phyloP scores from a whole-genome alignment of 2,113 vertebrate genomes.

The Onychorhynchus coronatus region DNA sequence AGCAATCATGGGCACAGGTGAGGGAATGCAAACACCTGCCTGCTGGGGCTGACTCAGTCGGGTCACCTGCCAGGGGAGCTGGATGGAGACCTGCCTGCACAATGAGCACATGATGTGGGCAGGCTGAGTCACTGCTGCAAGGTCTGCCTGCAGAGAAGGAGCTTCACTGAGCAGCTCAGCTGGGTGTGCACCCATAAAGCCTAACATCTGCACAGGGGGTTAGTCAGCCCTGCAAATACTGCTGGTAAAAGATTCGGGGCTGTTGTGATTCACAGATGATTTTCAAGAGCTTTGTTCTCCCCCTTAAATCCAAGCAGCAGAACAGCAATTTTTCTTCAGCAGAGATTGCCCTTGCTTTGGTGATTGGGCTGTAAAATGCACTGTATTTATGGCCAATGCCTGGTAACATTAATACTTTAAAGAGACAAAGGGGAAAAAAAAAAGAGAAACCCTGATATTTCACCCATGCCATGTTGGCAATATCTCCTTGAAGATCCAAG shows the following conservation, averaged over 20 bases:
- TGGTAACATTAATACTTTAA: neutral
- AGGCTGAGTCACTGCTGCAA: neutral
- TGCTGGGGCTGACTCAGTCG: neutral
- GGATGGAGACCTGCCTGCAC: neutral
- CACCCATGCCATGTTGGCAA: neutral
- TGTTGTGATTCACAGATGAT: slow-evolving; percentile 8
- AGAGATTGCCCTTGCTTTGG: neutral
- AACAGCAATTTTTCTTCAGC: neutral
- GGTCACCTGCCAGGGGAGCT: neutral
- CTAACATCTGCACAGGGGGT: neutral
- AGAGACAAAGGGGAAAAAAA: neutral
- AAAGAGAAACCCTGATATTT: neutral
- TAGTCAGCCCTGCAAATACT: neutral
- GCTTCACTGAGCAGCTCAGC: neutral
- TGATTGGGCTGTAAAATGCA: neutral
- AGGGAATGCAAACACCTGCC: neutral
- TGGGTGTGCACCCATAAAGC: neutral
- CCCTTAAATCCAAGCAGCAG: neutral
- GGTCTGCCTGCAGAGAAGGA: neutral
- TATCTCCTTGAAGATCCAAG: neutral
- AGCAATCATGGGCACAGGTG: neutral
- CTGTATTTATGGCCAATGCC: neutral
- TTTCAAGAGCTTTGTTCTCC: neutral
- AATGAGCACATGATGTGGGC: neutral
- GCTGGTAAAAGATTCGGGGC: neutral